Evolutionary conservation across 2,113 vertebrate species (phyloP).

Genomic region (Cryptomyrus ogoouensis): DNA sequence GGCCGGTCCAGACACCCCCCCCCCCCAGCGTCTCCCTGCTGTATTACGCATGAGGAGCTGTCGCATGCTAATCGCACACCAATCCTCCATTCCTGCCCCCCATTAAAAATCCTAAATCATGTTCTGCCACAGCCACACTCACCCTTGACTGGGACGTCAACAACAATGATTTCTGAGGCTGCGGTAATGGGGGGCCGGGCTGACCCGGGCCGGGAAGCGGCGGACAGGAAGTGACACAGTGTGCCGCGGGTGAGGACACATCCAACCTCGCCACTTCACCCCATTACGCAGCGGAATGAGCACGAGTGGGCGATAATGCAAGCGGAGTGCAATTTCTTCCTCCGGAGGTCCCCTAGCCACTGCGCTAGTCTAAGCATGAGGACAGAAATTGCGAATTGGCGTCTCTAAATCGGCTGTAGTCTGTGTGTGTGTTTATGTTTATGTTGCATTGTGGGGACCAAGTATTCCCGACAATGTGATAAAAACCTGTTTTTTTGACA

Average conservation of each 20-base stretch:
- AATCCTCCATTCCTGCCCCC: background rate
- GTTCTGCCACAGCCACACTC: background rate
- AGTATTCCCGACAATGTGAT: too few species aligned
- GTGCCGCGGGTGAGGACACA: background rate
- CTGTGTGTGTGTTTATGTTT: background rate
- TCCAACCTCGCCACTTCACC: background rate
- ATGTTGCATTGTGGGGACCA: too few species aligned
- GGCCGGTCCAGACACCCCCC: background rate
- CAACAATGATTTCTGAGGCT: slow-evolving; percentile 1
- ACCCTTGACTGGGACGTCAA: background rate
- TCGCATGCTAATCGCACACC: background rate
- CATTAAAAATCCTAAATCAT: background rate
- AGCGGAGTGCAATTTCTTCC: background rate
- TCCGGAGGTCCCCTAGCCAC: background rate
- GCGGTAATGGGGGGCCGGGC: background rate
- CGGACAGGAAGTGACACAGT: background rate
- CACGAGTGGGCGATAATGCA: background rate
- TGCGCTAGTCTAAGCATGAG: background rate
- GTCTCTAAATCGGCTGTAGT: background rate
- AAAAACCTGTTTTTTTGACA: too few species aligned
- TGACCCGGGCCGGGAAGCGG: background rate
- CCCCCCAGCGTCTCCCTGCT: background rate
- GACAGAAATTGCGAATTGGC: background rate
- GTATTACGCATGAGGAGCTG: background rate
- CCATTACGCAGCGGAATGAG: background rate